Conservation (phyloP, 2,113 vertebrate species). For the Centrocercus urophasianus region DNA sequence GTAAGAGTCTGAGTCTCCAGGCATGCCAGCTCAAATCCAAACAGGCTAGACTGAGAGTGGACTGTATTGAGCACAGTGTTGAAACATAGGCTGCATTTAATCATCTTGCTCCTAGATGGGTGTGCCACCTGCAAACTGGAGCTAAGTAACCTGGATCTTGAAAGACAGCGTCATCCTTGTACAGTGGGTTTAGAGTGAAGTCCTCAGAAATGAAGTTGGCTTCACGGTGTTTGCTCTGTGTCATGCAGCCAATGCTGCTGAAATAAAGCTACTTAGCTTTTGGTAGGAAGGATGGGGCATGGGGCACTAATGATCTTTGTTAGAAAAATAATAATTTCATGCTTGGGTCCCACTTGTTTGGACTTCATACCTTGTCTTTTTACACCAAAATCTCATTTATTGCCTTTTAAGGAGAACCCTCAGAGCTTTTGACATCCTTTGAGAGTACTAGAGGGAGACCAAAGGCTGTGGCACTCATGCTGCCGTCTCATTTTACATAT, state of each 20-base stretch:
- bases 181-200: background rate
- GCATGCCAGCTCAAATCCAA: background rate
- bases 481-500: background rate
- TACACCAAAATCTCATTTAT: background rate
- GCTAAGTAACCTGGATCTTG: background rate
- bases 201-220: background rate
- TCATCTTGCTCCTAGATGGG: background rate
- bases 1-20: background rate
- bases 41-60: background rate
- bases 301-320: background rate
- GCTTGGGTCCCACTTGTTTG: background rate
- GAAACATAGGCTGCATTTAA: background rate
- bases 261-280: background rate
- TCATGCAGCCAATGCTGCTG: background rate
- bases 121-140: background rate
- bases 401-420: background rate
- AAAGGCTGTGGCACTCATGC: background rate
- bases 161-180: background rate
- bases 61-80: background rate
- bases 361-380: background rate
- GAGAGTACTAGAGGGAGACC: background rate
- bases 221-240: accelerated
- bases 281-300: background rate
- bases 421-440: conserved; percentile 11
- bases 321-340: background rate